Percentiles rank a stretch among this genome's conserved stretches.
Conservation (phyloP, 1,140 invertebrate genomes). For the Yoshiicerus persimilis region DNA sequence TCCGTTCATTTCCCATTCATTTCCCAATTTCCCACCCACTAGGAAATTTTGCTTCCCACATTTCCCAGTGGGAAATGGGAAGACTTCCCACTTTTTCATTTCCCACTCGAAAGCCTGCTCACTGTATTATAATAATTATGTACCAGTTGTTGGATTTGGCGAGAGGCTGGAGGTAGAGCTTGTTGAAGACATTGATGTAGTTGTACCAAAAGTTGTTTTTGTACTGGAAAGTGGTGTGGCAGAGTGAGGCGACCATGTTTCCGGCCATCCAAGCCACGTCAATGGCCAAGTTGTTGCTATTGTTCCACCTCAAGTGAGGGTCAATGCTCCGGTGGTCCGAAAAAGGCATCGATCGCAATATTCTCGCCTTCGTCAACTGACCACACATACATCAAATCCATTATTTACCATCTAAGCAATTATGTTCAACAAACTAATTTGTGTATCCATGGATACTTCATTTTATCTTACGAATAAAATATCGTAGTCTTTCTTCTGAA, state of each 20-base stretch:
- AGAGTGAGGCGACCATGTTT: neutral
- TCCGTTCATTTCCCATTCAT: too few relatives aligned
- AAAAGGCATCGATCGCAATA: neutral
- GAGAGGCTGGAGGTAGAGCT: neutral
- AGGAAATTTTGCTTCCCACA: too few relatives aligned
- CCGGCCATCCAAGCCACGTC: neutral
- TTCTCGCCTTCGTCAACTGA: neutral
- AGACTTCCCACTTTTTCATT: too few relatives aligned
- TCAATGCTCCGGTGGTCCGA: neutral
- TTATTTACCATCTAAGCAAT: too few relatives aligned
- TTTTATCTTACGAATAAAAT: too few relatives aligned
- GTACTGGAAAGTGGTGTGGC: neutral
- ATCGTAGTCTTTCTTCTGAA: too few relatives aligned
- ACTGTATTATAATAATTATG: neutral
- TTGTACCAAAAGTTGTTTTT: neutral
- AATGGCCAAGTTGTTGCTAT: neutral
- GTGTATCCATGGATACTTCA: neutral
- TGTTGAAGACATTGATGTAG: neutral
- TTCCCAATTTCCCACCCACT: too few relatives aligned
- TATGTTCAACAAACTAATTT: neutral
- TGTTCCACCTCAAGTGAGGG: neutral
- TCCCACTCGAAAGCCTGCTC: neutral
- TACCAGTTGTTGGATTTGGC: neutral
- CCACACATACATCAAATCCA: too few relatives aligned
- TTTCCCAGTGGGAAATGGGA: too few relatives aligned